phyloP scores from a whole-genome alignment of 1,140 invertebrate species.

The Anoplolepis gracilipes region DNA sequence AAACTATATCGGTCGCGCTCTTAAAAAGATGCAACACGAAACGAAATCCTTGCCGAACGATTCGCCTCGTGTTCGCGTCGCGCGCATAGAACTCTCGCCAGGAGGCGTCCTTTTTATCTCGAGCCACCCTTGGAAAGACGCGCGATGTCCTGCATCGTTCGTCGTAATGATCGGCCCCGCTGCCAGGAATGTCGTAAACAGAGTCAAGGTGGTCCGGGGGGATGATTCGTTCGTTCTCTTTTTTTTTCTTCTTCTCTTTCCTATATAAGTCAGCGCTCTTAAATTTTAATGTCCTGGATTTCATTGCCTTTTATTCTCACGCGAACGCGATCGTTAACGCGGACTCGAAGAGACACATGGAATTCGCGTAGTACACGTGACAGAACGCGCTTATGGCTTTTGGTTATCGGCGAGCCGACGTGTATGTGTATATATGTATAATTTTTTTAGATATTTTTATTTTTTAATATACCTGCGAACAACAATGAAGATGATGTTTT shows the following conservation, averaged over 20 bases:
- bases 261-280: constrained; percentile 26
- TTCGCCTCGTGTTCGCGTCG: constrained; percentile 26
- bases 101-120: constrained; percentile 61
- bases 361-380: neutral
- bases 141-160: constrained; percentile 7
- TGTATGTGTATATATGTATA: neutral
- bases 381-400: neutral
- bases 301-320: constrained; percentile 71
- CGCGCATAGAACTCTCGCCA: neutral
- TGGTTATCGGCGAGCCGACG: constrained; percentile 34
- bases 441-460: neutral
- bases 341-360: constrained; percentile 33
- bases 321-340: constrained; percentile 59
- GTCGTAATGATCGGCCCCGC: constrained; percentile 63
- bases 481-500: neutral
- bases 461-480: neutral
- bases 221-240: constrained; percentile 39
- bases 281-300: constrained; percentile 64
- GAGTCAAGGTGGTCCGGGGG: constrained; percentile 65
- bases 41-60: constrained; percentile 36
- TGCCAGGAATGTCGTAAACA: constrained; percentile 70
- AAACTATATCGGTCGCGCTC: constrained; percentile 74
- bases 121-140: constrained; percentile 52
- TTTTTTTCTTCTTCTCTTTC: neutral
- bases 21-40: constrained; percentile 60